These are phyloP conservation scores for Microchirus variegatus DNA, from an alignment of 2,797 vertebrate genomes.

Conservation along the genomic window DNA sequence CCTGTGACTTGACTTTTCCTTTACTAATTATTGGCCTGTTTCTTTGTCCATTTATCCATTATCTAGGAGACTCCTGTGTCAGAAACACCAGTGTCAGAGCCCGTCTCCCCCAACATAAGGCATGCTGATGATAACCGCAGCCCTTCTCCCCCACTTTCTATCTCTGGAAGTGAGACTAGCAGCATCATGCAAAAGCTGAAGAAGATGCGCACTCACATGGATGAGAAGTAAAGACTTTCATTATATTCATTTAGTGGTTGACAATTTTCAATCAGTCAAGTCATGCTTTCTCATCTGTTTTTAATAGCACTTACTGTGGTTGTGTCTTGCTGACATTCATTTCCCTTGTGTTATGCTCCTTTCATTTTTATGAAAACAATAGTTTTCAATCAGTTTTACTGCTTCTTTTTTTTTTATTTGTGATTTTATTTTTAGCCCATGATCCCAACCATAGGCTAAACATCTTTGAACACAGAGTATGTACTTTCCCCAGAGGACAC, in stretches of 20 bases:
- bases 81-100: conserved; percentile 76
- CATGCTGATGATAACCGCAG: conserved; percentile 87
- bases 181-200: conserved; percentile 99
- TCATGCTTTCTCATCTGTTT: conserved; percentile 3
- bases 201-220: conserved; percentile 97
- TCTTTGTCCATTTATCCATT: background rate
- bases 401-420: background rate
- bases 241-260: conserved; percentile 8
- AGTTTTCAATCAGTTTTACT: background rate
- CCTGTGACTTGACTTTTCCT: background rate
- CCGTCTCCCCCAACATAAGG: conserved; percentile 73
- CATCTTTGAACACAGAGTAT: background rate
- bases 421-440: background rate
- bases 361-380: background rate
- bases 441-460: background rate
- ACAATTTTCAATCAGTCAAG: background rate
- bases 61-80: conserved; percentile 84
- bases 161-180: conserved; percentile 97
- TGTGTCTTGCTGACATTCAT: conserved; percentile 10
- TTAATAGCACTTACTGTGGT: background rate
- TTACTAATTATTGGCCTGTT: conserved; percentile 1
- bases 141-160: conserved; percentile 88
- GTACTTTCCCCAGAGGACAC: background rate
- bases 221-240: conserved; percentile 90
- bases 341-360: conserved; percentile 1